These are phyloP conservation scores for Cataglyphis albicans DNA, from an alignment of 2,888 invertebrate genomes.

Conservation along the genomic window DNA sequence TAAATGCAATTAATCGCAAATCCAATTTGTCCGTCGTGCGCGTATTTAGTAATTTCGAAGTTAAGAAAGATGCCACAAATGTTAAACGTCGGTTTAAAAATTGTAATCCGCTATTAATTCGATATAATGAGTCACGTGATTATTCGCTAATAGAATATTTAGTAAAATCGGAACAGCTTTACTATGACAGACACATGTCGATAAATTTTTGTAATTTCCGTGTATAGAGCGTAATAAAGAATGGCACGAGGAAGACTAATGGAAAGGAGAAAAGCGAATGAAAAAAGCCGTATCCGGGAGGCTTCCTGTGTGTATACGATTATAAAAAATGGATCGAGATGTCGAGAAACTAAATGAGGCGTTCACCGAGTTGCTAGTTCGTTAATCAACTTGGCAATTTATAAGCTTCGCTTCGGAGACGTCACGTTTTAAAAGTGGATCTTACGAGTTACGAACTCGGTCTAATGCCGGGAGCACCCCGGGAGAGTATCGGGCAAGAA, in stretches of 20 bases:
- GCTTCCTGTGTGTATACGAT: not conserved
- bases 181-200: not conserved
- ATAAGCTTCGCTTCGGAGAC: constrained; percentile 6
- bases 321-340: constrained; percentile 28
- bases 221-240: not conserved
- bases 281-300: not conserved
- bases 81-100: not conserved
- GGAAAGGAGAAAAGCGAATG: not conserved
- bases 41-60: not conserved
- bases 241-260: not conserved
- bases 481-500: constrained; percentile 7
- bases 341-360: constrained; percentile 38
- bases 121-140: not conserved
- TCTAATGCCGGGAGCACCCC: not conserved
- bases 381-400: constrained; percentile 39
- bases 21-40: constrained; percentile 5
- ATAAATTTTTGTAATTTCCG: constrained; percentile 18
- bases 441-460: constrained; percentile 9
- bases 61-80: not conserved
- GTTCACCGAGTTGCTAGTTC: constrained; percentile 11
- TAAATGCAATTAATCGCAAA: constrained; percentile 51
- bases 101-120: not conserved
- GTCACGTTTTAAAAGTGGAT: constrained; percentile 25
- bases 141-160: not conserved
- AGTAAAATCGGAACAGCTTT: constrained; percentile 3